Evolutionary conservation across 1,140 invertebrate genomes (phyloP).

Genomic region (Ceratina japonica): DNA sequence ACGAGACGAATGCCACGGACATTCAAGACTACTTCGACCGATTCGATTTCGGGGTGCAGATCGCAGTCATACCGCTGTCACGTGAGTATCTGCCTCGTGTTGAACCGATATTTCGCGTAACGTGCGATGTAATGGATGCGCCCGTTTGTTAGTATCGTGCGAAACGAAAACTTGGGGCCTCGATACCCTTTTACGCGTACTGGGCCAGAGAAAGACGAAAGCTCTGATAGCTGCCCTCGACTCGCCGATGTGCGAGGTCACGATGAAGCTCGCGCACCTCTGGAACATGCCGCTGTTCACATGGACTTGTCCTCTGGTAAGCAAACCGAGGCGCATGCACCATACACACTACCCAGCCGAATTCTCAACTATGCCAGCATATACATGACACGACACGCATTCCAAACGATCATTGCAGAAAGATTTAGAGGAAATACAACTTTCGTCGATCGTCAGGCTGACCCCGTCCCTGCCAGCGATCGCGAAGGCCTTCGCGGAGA

Average conservation of each 20-base stretch:
- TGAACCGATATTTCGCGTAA: background rate
- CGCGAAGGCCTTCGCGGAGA: slow-evolving; percentile 71
- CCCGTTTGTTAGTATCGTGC: slow-evolving; percentile 74
- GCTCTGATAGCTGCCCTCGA: slow-evolving; percentile 78
- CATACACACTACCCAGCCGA: too few species aligned
- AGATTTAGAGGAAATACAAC: slow-evolving; percentile 67
- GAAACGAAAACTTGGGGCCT: slow-evolving; percentile 76
- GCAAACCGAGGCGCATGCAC: background rate
- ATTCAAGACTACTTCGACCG: slow-evolving; percentile 66
- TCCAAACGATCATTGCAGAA: slow-evolving; percentile 58
- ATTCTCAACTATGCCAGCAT: too few species aligned
- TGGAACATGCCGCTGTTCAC: slow-evolving; percentile 79
- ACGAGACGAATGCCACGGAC: slow-evolving; percentile 60
- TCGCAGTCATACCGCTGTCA: slow-evolving; percentile 70
- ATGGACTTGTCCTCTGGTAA: slow-evolving; percentile 79
- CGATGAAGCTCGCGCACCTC: slow-evolving; percentile 75
- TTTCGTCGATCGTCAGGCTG: slow-evolving; percentile 72
- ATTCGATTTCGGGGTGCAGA: slow-evolving; percentile 59
- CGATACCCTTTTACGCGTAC: slow-evolving; percentile 73
- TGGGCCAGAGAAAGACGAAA: slow-evolving; percentile 73
- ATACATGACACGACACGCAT: too few species aligned
- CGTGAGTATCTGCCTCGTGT: slow-evolving; percentile 59
- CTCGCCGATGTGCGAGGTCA: slow-evolving; percentile 76
- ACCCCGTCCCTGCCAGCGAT: slow-evolving; percentile 73
- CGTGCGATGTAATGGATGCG: background rate